Base-by-base conservation (phyloP, 2,888 invertebrate species). In the Mythimna pallens region DNA sequence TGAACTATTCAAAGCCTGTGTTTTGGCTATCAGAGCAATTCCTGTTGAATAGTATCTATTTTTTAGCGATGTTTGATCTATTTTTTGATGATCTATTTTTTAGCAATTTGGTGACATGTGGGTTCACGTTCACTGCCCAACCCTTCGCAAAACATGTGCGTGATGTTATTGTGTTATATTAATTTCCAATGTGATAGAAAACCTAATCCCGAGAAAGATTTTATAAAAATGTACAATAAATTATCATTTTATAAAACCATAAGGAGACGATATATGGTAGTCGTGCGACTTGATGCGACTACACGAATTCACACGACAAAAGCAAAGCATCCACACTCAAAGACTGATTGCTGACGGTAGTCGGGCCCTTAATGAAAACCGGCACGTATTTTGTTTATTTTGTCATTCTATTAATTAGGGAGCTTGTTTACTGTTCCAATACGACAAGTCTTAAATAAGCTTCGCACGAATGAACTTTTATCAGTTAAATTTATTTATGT, bases 361-460 rank as follows among this genome's bases (percentile, higher is more conserved):
- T 76, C 84, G 77, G 81, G 70, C 79, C 87, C 85, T 85, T 89
- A 88, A 88, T 86, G 86, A 89, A 89, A 87, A 87, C 87, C 83
- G 83, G 86, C 88, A 89, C 91, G 91, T 89, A 88, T 90, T 90
- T 89, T 91, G 89, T 90, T 91, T 90, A 89, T 90, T 86, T 92
- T 92, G 91, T 90, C 91, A 89, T 93, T 92, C 88, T 90, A 92
- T 92, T 93, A 93, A 93, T 93, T 93, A 93, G 88, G 88, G 87
- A 81, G 86, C 90, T 89, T 93, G 92, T 94, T 94, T 92, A 91
- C 92, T 84, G 89, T 92, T 92, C 87, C 90, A 93, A 92, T 92
- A 89, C 89, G 86, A 89, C 90, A 89, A 90, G 89, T 89, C 89
- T 91, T 90, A 90, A 92, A 92, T 90, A 91, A 88, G 89, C 87